Percentiles rank a stretch among this genome's conserved stretches.
phyloP scores from a whole-genome alignment of 64 coral and sea anemone genomes.

The Hydrozoanthus tunicans region DNA sequence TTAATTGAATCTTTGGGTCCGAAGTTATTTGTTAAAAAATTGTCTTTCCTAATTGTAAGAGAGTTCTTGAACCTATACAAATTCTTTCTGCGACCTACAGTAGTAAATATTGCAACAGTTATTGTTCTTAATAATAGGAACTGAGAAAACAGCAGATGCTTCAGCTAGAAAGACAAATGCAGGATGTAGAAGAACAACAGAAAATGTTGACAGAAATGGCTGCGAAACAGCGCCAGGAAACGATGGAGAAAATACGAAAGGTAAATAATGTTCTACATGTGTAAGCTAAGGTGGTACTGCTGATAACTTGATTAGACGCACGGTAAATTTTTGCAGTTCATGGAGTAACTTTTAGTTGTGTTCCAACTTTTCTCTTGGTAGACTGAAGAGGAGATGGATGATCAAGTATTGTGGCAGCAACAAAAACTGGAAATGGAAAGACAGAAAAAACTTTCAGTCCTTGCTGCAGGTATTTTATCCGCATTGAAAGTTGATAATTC shows the following conservation, averaged over 20 bases:
- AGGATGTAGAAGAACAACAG: constrained; percentile 41
- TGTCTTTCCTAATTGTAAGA: too few species aligned
- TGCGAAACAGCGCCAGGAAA: constrained; percentile 28
- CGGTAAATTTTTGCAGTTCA: too few species aligned
- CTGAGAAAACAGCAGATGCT: constrained; percentile 55
- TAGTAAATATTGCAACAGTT: too few species aligned
- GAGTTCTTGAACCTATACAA: too few species aligned
- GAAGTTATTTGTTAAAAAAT: too few species aligned
- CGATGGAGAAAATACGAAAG: constrained; percentile 49
- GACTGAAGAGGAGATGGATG: constrained; percentile 91
- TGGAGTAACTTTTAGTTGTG: too few species aligned
- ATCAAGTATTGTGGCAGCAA: constrained; percentile 70
- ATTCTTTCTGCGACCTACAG: too few species aligned
- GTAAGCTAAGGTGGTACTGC: not conserved
- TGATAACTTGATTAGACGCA: too few species aligned
- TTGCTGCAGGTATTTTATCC: constrained; percentile 71
- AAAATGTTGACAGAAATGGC: constrained; percentile 45
- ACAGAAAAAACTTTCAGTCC: constrained; percentile 68
- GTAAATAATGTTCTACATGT: not conserved
- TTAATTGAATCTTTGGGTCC: too few species aligned
- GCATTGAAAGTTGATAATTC: not conserved
- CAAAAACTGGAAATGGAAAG: constrained; percentile 71
- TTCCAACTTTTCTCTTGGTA: constrained; percentile 7
- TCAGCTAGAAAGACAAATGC: constrained; percentile 52
- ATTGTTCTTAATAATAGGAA: constrained; percentile 11